Base-by-base conservation (phyloP, 2,113 vertebrate genomes). In the Anseranas semipalmata region DNA sequence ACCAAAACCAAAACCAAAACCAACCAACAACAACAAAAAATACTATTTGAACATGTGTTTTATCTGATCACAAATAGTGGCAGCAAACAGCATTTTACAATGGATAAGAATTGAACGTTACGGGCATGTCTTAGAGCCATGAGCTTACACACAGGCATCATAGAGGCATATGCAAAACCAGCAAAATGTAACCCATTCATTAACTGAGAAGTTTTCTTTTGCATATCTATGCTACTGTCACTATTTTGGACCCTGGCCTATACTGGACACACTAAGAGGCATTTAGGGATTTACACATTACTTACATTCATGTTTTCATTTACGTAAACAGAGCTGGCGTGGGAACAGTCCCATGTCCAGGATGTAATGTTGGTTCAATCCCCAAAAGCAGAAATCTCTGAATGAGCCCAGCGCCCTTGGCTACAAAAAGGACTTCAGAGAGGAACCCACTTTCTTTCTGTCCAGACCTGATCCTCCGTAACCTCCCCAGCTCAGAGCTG, bases 371-470 rank as follows among this genome's bases (percentile, higher is more conserved):
- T 65, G 24, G 4, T 80, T 90, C 72, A 71, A 7, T 24, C 46
- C 41, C 35, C 53, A 39, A 24, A 71, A 24, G 55, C 3, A 88
- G 50, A 25, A 90, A 11, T 27, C 8, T 83, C 63, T 83, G 67
- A 66, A 58, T 37, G 46, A 81, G 55, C n/a, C n/a, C 45, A 71
- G 37, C 0, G 0, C 33, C 41, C 52, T 2, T 2, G 1, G 45
- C 45, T 45, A 45, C 17, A 45, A 45, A 45, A 15, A 62, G 12
- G 37, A 35, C 66, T 56, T 30, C 35, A 58, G 35, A 45, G 53
- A 79, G 8, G 50, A 93, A 75, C 5, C 24, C 0, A 6, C 55
- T 9, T 11, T 41, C 28, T 55, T 76, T 53, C 62, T 35, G 9
- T 71, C 18, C 10, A 58, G 18, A 59, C 6, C 27, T 62, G 28